Evolutionary conservation across 1,140 invertebrate genomes (phyloP).

Genomic region (Tetramorium alpestre): DNA sequence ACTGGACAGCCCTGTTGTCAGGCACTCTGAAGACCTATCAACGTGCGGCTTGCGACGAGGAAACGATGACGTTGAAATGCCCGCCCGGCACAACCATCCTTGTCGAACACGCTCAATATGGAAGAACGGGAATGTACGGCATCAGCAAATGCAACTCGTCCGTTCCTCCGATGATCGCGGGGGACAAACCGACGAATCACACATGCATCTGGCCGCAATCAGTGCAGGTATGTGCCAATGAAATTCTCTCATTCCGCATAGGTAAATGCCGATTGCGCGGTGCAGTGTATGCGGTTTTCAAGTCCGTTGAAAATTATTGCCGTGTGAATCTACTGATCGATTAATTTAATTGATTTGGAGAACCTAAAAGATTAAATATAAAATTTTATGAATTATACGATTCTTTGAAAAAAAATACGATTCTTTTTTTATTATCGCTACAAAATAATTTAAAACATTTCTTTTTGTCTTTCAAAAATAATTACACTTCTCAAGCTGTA

Average conservation of each 20-base stretch:
- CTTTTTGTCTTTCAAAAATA: neutral
- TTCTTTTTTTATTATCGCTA: neutral
- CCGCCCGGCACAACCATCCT: conserved; percentile 94
- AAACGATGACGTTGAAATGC: conserved; percentile 93
- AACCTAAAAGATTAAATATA: neutral
- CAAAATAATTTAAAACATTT: neutral
- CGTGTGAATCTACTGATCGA: neutral
- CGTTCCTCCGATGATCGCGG: conserved; percentile 68
- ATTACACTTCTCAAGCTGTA: neutral
- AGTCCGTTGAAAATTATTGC: conserved; percentile 4
- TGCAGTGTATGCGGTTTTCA: neutral
- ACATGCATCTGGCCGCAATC: conserved; percentile 86
- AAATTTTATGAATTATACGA: neutral
- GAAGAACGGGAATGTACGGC: conserved; percentile 83
- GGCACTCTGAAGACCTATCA: conserved; percentile 95
- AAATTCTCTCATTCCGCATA: conserved; percentile 14
- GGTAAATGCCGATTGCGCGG: neutral
- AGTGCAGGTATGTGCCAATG: conserved; percentile 86
- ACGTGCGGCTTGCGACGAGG: conserved; percentile 94
- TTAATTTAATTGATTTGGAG: neutral
- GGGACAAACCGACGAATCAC: conserved; percentile 79
- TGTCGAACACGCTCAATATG: conserved; percentile 92
- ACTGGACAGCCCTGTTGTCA: conserved; percentile 91
- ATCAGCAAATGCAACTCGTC: conserved; percentile 83
- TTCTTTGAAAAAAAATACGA: neutral